These are phyloP conservation scores for Conus canariensis DNA, from an alignment of 2,888 invertebrate genomes.

Conservation along the genomic window DNA sequence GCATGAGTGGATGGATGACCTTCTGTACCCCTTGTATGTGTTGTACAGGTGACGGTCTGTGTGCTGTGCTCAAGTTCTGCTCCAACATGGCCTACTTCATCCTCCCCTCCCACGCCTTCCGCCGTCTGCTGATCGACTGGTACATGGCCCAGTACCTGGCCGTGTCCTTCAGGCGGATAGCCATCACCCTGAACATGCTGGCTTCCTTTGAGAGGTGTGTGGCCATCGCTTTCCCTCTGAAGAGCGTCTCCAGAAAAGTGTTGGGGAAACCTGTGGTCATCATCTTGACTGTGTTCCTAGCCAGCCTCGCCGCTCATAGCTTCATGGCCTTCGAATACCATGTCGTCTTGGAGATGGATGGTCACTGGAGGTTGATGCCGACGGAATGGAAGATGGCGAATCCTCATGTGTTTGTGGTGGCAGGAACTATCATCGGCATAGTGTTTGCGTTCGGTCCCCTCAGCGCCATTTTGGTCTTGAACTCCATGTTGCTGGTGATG, in stretches of 20 bases:
- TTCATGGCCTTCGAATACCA: background rate
- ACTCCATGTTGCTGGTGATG: background rate
- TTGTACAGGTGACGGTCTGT: conserved; percentile 29
- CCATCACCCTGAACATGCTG: background rate
- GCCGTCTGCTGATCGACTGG: conserved; percentile 4
- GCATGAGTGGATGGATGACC: no score
- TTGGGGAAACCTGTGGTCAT: background rate
- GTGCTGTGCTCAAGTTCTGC: background rate
- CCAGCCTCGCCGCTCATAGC: background rate
- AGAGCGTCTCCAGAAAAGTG: background rate
- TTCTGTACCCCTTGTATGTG: no score
- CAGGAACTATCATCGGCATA: background rate
- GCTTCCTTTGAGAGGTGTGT: conserved; percentile 17
- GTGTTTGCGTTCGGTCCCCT: background rate
- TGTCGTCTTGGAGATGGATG: background rate
- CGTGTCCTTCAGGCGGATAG: background rate
- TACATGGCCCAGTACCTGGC: conserved; percentile 23
- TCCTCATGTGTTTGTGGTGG: background rate
- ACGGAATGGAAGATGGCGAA: background rate
- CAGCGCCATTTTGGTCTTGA: background rate
- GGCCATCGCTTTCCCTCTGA: conserved; percentile 29
- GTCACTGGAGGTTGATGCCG: background rate
- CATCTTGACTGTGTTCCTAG: background rate
- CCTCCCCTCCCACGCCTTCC: conserved; percentile 5
- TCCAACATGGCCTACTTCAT: conserved; percentile 2